These are phyloP conservation scores for Platycheirus albimanus DNA, from an alignment of 2,888 invertebrate genomes.

Conservation along the genomic window DNA sequence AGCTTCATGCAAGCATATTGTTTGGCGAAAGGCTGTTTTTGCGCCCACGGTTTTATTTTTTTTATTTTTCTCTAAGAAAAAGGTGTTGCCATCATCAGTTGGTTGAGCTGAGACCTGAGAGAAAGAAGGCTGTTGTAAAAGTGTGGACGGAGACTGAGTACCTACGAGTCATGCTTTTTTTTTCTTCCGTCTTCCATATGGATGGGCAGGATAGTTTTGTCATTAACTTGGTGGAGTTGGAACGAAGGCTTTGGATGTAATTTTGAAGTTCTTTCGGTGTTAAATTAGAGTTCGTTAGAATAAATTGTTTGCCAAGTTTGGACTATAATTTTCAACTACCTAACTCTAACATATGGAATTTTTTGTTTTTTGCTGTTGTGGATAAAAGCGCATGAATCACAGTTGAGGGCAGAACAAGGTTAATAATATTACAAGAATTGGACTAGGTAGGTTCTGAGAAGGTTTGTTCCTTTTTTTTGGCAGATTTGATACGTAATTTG, in stretches of 20 bases:
- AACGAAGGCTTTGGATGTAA: conserved; percentile 2
- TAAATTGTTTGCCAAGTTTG: background rate
- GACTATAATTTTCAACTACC: conserved; percentile 17
- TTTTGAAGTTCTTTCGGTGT: conserved; percentile 1
- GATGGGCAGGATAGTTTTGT: conserved; percentile 13
- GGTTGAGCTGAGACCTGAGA: background rate
- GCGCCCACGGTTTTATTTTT: conserved; percentile 36
- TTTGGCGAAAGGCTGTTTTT: conserved; percentile 23
- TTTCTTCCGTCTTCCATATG: conserved; percentile 28
- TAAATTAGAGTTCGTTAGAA: background rate
- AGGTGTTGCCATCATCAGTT: conserved; percentile 49
- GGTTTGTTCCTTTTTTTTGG: no score
- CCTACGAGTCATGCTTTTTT: no score
- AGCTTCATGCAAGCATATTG: no score
- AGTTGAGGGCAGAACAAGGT: no score
- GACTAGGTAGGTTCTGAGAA: no score
- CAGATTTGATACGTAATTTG: no score
- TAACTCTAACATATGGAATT: background rate
- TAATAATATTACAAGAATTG: no score
- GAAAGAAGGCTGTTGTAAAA: no score
- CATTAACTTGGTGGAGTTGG: background rate
- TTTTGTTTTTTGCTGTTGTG: no score
- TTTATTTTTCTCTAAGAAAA: background rate
- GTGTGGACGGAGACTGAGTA: conserved; percentile 5
- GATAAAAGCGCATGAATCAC: no score